Conservation (phyloP, 2,797 vertebrate genomes). For the Crocodylus rhombifer region DNA sequence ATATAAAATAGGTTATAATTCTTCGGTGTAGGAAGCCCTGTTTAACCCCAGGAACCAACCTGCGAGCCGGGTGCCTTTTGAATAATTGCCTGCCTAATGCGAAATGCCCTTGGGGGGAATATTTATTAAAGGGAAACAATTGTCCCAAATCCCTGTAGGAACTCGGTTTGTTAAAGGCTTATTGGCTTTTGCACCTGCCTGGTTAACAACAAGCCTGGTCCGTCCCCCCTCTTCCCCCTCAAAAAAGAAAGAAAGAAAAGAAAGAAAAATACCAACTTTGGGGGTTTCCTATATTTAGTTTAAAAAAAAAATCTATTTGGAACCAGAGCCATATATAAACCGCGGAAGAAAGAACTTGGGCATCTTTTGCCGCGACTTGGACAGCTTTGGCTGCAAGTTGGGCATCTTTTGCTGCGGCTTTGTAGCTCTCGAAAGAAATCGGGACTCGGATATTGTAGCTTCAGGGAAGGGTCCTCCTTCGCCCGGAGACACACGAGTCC, state of each 20-base stretch:
- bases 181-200: slow-evolving; percentile 83
- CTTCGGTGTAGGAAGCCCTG: slow-evolving; percentile 38
- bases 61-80: slow-evolving; percentile 79
- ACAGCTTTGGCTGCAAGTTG: no score
- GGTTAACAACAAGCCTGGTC: slow-evolving; percentile 72
- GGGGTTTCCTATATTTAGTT: background rate
- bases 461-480: no score
- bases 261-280: background rate
- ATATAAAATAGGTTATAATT: slow-evolving; percentile 31
- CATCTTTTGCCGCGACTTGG: no score
- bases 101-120: slow-evolving; percentile 86
- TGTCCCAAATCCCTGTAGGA: slow-evolving; percentile 81
- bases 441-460: no score
- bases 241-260: no score
- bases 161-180: slow-evolving; percentile 74
- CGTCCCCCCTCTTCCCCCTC: background rate
- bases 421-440: no score
- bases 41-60: slow-evolving; percentile 73
- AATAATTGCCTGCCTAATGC: slow-evolving; percentile 86
- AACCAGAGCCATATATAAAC: background rate
- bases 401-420: no score
- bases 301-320: background rate
- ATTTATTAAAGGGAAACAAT: slow-evolving; percentile 91
- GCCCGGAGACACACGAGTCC: no score
- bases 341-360: no score